Conservation (phyloP, 1,140 invertebrate species). For the Meteorus sp. region DNA sequence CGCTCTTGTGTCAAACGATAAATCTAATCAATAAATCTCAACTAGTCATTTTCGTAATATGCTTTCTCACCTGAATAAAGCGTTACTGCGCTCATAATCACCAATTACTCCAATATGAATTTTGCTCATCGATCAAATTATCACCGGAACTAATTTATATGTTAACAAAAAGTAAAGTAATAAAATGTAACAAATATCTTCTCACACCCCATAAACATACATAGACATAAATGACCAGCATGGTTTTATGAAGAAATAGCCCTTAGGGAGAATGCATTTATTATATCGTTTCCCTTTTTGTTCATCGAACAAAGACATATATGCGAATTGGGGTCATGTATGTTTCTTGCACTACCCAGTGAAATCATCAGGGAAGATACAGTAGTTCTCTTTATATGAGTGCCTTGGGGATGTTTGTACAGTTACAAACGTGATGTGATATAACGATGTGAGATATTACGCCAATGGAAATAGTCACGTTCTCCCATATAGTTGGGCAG, state of each 20-base stretch:
- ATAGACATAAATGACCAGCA: no score
- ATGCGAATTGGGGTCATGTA: no score
- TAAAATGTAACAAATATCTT: no score
- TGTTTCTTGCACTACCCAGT: no score
- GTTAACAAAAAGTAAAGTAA: no score
- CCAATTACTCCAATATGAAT: constrained; percentile 3
- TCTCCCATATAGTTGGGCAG: not conserved
- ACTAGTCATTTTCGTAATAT: constrained; percentile 5
- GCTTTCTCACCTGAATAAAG: not conserved
- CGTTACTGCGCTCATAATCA: not conserved
- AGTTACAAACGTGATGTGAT: constrained; percentile 6
- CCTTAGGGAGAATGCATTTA: no score
- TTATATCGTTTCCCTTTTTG: no score
- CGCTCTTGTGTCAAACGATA: not conserved
- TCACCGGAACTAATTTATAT: no score
- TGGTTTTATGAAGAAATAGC: no score
- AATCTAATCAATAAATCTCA: constrained; percentile 12
- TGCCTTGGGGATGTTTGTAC: not conserved
- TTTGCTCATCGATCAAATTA: not conserved
- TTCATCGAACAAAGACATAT: no score
- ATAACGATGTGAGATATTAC: not conserved
- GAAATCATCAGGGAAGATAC: no score
- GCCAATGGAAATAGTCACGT: not conserved
- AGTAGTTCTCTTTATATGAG: not conserved
- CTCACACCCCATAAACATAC: no score